These are phyloP conservation scores for Cheilosia vernalis DNA, from an alignment of 2,888 invertebrate genomes.

Conservation along the genomic window DNA sequence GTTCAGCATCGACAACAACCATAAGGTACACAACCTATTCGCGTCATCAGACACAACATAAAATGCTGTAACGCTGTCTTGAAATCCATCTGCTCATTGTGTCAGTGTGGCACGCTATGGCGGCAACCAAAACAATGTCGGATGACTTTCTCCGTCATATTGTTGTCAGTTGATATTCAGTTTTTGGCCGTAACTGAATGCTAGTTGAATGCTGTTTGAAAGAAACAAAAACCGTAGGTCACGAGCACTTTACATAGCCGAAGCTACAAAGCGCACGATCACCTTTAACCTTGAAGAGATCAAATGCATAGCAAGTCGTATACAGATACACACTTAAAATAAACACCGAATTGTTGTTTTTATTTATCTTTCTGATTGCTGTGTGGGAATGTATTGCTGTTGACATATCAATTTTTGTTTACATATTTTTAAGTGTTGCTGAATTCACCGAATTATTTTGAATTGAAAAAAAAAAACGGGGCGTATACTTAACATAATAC, in stretches of 20 bases:
- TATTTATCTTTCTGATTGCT: neutral
- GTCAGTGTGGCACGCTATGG: conserved; percentile 26
- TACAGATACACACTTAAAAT: neutral
- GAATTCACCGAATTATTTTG: neutral
- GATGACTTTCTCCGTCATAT: conserved; percentile 43
- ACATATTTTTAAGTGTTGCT: neutral
- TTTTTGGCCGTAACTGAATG: conserved; percentile 7
- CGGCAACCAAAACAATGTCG: conserved; percentile 2
- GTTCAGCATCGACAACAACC: conserved; percentile 8
- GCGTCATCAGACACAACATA: conserved; percentile 17
- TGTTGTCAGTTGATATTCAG: conserved; percentile 5
- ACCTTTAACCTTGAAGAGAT: conserved; percentile 42
- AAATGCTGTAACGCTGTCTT: conserved; percentile 30
- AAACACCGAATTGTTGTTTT: conserved; percentile 8
- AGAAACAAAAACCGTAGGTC: conserved; percentile 5
- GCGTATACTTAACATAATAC: conserved; percentile 20
- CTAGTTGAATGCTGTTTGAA: neutral
- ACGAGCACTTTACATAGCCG: conserved; percentile 3
- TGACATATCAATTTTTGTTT: conserved; percentile 18
- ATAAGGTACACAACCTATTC: conserved; percentile 21
- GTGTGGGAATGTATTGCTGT: neutral
- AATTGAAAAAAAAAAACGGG: neutral
- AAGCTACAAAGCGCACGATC: conserved; percentile 22
- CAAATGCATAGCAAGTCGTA: conserved; percentile 16
- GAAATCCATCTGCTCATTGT: neutral